phyloP scores from a whole-genome alignment of 23 tunicate genomes.

The Phallusia fumigata region DNA sequence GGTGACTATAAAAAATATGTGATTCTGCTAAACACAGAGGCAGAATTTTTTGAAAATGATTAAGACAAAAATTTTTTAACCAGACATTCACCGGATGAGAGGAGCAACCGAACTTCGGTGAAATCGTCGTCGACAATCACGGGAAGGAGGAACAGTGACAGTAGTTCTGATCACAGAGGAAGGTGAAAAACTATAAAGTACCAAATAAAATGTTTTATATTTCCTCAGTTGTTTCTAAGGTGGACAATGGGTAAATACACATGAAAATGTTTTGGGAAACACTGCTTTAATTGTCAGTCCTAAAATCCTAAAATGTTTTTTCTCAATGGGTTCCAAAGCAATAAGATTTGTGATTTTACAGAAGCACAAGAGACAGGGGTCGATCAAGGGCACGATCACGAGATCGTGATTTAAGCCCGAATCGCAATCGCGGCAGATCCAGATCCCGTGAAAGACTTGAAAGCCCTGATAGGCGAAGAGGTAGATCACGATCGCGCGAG shows the following conservation, averaged over 20 bases:
- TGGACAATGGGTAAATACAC: too few relatives aligned
- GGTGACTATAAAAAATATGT: background rate
- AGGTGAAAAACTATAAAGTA: background rate
- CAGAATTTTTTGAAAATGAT: background rate
- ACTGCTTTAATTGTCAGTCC: too few relatives aligned
- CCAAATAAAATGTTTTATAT: too few relatives aligned
- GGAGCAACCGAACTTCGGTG: slow-evolving; percentile 23
- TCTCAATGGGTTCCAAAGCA: too few relatives aligned
- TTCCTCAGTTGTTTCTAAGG: too few relatives aligned
- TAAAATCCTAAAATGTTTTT: too few relatives aligned
- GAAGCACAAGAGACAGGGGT: slow-evolving; percentile 21
- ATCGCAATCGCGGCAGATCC: slow-evolving; percentile 39
- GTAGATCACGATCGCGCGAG: slow-evolving; percentile 35
- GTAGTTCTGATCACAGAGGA: slow-evolving; percentile 2
- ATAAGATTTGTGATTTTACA: background rate
- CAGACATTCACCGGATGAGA: slow-evolving; percentile 26
- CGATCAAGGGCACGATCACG: slow-evolving; percentile 36
- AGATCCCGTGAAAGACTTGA: slow-evolving; percentile 38
- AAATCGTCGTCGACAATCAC: slow-evolving; percentile 18
- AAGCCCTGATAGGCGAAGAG: slow-evolving; percentile 40
- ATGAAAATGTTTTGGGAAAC: too few relatives aligned
- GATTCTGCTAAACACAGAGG: background rate
- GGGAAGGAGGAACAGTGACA: slow-evolving; percentile 8
- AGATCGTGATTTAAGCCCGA: slow-evolving; percentile 31
- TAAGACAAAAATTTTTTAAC: too few relatives aligned